These are phyloP conservation scores for Panthera uncia DNA, from an alignment of 2,113 vertebrate species.

Conservation along the genomic window DNA sequence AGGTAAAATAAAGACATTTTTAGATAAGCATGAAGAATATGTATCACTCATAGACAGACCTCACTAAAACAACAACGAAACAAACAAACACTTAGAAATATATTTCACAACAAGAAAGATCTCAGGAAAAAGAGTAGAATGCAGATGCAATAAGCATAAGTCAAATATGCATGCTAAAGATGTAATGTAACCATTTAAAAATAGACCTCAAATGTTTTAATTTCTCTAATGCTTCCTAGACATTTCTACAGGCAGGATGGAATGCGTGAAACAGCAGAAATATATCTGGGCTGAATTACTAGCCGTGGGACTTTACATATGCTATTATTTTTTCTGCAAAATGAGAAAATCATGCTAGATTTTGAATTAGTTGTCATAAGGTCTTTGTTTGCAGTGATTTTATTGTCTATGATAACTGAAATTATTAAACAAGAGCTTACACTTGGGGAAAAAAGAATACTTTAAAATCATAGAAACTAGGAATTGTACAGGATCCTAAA, in stretches of 20 bases:
- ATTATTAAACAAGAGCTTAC: background rate
- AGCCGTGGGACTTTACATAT: background rate
- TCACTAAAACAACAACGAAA: slow-evolving; percentile 14
- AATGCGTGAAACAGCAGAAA: slow-evolving; percentile 37
- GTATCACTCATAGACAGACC: slow-evolving; percentile 4
- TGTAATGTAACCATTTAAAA: slow-evolving; percentile 43
- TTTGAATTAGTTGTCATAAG: background rate
- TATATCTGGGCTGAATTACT: background rate
- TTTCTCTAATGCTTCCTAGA: slow-evolving; percentile 31
- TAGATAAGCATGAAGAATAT: background rate
- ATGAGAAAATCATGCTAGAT: background rate
- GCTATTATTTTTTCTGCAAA: background rate
- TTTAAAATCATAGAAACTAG: background rate
- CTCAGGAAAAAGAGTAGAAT: slow-evolving; percentile 20
- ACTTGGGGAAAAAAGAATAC: background rate
- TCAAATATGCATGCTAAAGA: slow-evolving; percentile 6
- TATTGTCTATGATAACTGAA: background rate
- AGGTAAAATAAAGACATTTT: slow-evolving; percentile 8
- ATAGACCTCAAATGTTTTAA: slow-evolving; percentile 39
- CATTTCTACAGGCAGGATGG: background rate
- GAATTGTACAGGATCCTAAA: slow-evolving; percentile 16
- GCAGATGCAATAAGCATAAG: background rate
- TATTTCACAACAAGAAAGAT: slow-evolving; percentile 32
- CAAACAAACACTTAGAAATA: slow-evolving; percentile 6
- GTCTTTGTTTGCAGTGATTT: background rate